Evolutionary conservation across 2,888 invertebrate genomes (phyloP), one percentile per base, ranked within the genome.

Genomic region (Pedicia rivosa): DNA sequence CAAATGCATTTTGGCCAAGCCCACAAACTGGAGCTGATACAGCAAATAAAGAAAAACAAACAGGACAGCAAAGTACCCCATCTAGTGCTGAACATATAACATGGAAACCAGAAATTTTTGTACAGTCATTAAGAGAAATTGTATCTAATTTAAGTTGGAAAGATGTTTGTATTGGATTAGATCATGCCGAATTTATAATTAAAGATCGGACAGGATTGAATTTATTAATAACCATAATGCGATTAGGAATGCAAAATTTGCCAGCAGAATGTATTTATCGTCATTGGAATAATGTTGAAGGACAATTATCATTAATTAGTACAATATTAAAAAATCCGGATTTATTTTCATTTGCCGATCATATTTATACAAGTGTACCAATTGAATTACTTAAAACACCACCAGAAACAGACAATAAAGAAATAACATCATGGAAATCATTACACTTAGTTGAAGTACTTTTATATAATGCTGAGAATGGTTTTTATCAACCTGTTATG

Each of bases 91-190:
- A 36, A n/a, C 28, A 36, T 20, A 36, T 19, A 14, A 36, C 36
- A 13, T 97, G 95, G 95, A 92, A 92, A 57, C 75, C 88, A 9
- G 94, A 95, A 53, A 74, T 90, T 37, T 92, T 95, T 55, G 81
- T 92, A 27, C 84, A 87, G 56, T 78, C 86, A n/a, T 63, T 92
- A 17, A 87, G 88, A 57, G 92, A 94, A 56, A 65, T 87, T 44
- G 81, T 82, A 45, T 78, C 87, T 2, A 81, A 75, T 51, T 62
- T 95, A 41, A 79, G 80, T 48, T 95, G 95, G 94, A 82, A 81
- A 53, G 92, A 91, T 52, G 88, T 97, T 1, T 79, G 94, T 45
- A 63, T 76, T 42, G 88, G 91, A 61, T 63, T 97, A 26, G 97
- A 98, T 56, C 86, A 94, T 58, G 70, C 78, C 3, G 88, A 88